These are phyloP conservation scores for Tokudaia muenninki DNA, from an alignment of 2,797 vertebrate species.

Conservation along the genomic window DNA sequence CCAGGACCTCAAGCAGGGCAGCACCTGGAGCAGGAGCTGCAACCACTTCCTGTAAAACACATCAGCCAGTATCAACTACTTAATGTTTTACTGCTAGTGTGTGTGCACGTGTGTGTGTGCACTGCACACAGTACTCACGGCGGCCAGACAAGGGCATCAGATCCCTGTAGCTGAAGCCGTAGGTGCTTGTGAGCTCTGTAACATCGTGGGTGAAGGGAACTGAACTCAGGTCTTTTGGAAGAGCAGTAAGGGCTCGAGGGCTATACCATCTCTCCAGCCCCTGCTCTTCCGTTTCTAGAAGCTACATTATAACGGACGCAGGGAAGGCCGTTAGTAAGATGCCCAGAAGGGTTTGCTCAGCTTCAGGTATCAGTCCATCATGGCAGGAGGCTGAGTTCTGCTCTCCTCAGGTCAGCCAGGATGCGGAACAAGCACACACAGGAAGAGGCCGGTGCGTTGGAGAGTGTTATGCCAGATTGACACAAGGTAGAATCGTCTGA, in stretches of 20 bases:
- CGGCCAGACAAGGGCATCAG: background rate
- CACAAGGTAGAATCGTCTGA: background rate
- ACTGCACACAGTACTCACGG: too few relatives aligned
- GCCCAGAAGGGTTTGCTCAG: background rate
- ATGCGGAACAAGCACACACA: background rate
- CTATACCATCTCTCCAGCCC: background rate
- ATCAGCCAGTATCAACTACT: background rate
- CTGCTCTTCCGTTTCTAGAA: background rate
- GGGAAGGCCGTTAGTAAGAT: background rate
- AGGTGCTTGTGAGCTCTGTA: background rate
- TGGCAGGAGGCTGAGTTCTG: background rate
- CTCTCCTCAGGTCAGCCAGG: background rate
- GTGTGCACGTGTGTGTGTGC: fast-evolving
- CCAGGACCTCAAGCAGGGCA: too few relatives aligned
- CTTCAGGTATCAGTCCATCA: background rate
- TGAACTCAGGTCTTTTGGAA: background rate
- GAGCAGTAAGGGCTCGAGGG: background rate
- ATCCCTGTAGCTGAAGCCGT: background rate
- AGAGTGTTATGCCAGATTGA: background rate
- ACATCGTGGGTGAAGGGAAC: background rate
- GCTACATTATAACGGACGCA: background rate
- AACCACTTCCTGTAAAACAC: background rate
- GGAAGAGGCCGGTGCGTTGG: background rate
- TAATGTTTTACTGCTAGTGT: background rate
- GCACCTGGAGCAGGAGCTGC: background rate